These are phyloP conservation scores for Camponotus fellah DNA, from an alignment of 2,888 invertebrate genomes.

Conservation along the genomic window DNA sequence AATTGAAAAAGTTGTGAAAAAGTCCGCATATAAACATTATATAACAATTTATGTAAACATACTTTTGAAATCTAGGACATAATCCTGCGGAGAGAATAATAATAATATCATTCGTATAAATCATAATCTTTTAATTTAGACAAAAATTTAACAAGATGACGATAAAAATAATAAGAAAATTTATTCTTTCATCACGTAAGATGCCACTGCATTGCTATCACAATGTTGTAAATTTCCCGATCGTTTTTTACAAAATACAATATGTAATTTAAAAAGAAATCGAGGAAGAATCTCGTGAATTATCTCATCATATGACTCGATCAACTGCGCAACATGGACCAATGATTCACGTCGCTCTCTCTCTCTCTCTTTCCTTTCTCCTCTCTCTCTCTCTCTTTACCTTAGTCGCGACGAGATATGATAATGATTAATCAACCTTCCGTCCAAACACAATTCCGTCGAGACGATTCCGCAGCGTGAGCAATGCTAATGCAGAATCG, in stretches of 20 bases:
- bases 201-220: neutral
- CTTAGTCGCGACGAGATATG: slow-evolving; percentile 35
- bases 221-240: neutral
- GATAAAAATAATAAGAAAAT: neutral
- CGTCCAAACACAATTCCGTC: slow-evolving; percentile 38
- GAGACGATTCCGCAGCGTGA: slow-evolving; percentile 29
- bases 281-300: neutral
- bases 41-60: too few relatives aligned
- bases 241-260: neutral
- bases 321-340: neutral
- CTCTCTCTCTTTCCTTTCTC: slow-evolving; percentile 15
- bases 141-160: neutral
- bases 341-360: slow-evolving; percentile 20
- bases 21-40: too few relatives aligned
- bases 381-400: slow-evolving; percentile 26
- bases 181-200: neutral
- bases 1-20: too few relatives aligned
- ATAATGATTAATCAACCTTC: slow-evolving; percentile 56
- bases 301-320: slow-evolving; percentile 24
- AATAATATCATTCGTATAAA: neutral
- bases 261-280: neutral
- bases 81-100: too few relatives aligned
- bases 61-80: too few relatives aligned
- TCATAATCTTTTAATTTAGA: neutral
- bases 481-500: slow-evolving; percentile 37